Conservation (phyloP, 2,797 vertebrate species). For the Neomorphus geoffroyi region DNA sequence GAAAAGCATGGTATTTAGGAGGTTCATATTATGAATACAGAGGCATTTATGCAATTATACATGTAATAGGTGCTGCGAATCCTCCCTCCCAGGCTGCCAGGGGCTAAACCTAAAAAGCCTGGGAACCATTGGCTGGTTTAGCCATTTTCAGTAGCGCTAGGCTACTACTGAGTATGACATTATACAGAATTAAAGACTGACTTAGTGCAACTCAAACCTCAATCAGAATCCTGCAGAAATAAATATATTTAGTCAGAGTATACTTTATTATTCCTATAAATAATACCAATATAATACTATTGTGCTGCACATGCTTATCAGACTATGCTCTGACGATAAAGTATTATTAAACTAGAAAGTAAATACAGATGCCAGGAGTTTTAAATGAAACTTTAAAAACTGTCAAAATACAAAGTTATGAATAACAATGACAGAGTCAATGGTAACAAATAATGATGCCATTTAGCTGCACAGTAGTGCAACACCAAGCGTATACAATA, state of each 20-base stretch:
- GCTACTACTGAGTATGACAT: accelerated
- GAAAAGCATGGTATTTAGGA: not conserved
- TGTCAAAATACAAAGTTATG: conserved; percentile 65
- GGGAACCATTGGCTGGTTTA: not conserved
- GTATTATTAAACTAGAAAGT: conserved; percentile 59
- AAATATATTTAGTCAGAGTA: conserved; percentile 5
- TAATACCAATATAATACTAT: conserved; percentile 36
- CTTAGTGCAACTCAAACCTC: not conserved
- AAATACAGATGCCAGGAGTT: conserved; percentile 73
- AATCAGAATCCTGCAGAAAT: not conserved
- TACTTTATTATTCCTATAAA: not conserved
- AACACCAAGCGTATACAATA: not conserved
- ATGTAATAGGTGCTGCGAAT: not conserved
- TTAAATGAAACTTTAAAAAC: conserved; percentile 59
- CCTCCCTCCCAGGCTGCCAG: not conserved
- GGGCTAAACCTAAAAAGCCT: not conserved
- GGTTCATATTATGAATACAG: not conserved
- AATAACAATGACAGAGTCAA: conserved; percentile 44
- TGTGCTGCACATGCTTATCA: conserved; percentile 50
- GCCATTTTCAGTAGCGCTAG: not conserved
- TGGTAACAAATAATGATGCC: conserved; percentile 23
- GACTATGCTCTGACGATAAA: conserved; percentile 55
- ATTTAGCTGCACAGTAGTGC: not conserved
- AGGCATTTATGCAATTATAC: not conserved
- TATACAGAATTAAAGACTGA: not conserved